Conservation (phyloP, 2,113 vertebrate genomes). For the Numenius arquata region DNA sequence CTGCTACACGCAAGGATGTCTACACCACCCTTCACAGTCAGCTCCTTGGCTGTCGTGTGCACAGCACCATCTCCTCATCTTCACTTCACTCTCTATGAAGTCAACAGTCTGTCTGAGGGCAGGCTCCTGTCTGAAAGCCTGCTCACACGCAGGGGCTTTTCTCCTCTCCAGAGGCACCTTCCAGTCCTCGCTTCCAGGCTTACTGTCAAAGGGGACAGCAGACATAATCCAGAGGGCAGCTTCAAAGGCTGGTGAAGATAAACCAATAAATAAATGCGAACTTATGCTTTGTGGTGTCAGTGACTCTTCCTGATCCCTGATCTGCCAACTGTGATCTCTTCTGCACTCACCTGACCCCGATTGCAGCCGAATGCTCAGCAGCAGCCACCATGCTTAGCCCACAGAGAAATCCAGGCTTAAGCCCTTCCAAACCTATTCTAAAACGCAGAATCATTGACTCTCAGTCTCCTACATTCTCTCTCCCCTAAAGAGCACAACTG, state of each 20-base stretch:
- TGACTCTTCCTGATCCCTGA: neutral
- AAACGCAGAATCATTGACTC: neutral
- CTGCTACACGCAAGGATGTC: neutral
- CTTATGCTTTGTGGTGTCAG: neutral
- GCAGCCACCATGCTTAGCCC: neutral
- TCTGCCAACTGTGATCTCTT: neutral
- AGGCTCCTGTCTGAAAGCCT: neutral
- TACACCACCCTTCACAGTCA: neutral
- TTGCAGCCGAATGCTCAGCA: neutral
- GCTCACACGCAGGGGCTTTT: neutral
- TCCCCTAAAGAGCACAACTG: neutral
- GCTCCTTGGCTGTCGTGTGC: neutral
- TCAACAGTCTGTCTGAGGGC: neutral
- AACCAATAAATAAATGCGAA: neutral
- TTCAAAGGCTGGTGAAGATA: neutral
- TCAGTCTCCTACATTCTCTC: neutral
- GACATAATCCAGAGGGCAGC: neutral
- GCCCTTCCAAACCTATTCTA: neutral
- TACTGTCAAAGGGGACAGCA: neutral
- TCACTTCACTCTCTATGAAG: neutral
- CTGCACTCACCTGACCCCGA: accelerated
- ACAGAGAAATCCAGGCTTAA: neutral
- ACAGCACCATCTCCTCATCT: neutral
- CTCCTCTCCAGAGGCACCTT: neutral
- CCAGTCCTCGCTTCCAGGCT: neutral